Evolutionary conservation across 2,113 vertebrate species (phyloP).

Genomic region (Sceloporus tristichus): DNA sequence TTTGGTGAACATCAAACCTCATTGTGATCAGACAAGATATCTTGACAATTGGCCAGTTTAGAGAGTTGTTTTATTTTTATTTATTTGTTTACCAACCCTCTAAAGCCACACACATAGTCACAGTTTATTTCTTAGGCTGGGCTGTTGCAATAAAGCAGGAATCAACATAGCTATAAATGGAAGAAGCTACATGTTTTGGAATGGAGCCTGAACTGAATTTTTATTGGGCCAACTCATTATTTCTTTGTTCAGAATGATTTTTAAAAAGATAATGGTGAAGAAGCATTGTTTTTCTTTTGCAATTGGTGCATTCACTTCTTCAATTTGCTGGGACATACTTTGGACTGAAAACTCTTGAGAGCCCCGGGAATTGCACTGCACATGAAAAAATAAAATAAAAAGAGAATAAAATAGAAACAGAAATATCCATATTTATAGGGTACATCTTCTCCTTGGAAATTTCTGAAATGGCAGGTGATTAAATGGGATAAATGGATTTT

Average conservation of each 20-base stretch:
- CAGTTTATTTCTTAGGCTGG: slow-evolving; percentile 41
- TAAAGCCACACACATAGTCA: slow-evolving; percentile 64
- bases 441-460: not conserved
- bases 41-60: slow-evolving; percentile 64
- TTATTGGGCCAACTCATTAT: slow-evolving; percentile 44
- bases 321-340: slow-evolving; percentile 9
- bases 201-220: slow-evolving; percentile 63
- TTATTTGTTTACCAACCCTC: slow-evolving; percentile 55
- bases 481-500: not conserved
- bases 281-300: not conserved
- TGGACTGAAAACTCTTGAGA: not conserved
- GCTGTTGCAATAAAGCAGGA: slow-evolving; percentile 44
- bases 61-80: slow-evolving; percentile 22
- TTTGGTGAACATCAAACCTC: slow-evolving; percentile 66
- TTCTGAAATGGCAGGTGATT: not conserved
- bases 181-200: slow-evolving; percentile 69
- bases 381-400: not conserved
- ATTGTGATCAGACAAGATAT: slow-evolving; percentile 50
- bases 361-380: not conserved
- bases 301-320: not conserved
- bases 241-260: slow-evolving; percentile 53
- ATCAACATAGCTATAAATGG: slow-evolving; percentile 72
- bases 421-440: not conserved
- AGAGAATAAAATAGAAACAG: not conserved
- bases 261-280: slow-evolving; percentile 43